Evolutionary conservation across 2,113 vertebrate genomes (phyloP).

Genomic region (Typhlomys cinereus): DNA sequence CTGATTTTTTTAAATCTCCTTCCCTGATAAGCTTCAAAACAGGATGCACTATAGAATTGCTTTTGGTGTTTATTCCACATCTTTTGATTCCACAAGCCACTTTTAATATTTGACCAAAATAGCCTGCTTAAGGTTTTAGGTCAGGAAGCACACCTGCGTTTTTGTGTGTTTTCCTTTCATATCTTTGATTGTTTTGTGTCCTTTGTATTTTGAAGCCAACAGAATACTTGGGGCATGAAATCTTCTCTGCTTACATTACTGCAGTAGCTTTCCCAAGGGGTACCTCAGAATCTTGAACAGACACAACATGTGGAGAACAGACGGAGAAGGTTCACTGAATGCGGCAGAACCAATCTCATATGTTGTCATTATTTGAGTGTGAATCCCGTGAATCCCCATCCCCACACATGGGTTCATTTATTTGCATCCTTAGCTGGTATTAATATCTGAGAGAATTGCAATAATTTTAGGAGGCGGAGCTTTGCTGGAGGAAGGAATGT

Average conservation of each 20-base stretch:
- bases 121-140: background rate
- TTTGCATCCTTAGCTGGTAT: no score
- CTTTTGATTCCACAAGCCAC: background rate
- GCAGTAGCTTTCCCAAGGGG: background rate
- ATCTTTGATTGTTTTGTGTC: background rate
- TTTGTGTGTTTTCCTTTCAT: constrained; percentile 5
- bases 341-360: background rate
- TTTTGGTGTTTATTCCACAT: background rate
- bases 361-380: no score
- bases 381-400: no score
- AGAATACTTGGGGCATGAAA: background rate
- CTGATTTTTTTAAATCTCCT: background rate
- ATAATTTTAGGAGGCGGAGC: no score
- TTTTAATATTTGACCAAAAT: constrained; percentile 32
- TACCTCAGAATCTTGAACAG: background rate
- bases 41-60: background rate
- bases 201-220: background rate
- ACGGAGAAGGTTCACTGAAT: background rate
- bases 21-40: constrained; percentile 26
- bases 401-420: no score
- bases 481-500: no score
- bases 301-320: background rate
- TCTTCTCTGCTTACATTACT: background rate
- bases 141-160: constrained; percentile 8
- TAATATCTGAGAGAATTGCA: no score